Base-by-base conservation (phyloP, 2,113 vertebrate species). In the Petroica traversi region DNA sequence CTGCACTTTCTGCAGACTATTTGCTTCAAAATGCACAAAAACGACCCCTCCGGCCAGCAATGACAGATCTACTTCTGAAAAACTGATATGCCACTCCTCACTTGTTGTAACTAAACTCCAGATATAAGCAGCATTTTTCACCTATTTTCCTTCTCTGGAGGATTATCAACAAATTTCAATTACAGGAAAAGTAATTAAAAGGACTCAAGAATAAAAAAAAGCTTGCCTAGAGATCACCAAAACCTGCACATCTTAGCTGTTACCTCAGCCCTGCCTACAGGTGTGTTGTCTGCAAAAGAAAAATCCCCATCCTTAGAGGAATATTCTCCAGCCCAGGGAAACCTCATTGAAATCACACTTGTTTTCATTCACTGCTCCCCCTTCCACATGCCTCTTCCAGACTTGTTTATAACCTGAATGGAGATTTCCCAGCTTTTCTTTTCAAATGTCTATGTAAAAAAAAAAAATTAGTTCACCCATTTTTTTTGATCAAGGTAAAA, bases 391-490 rank as follows among this genome's bases (percentile, higher is more conserved):
- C 46, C 61, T 88, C 68, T 74, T 43, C 59, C 54, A 74, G 67
- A 28, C 55, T 93, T 86, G 59, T 93, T 95, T 95, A 91, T 80
- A 82, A 71, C 36, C 61, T 78, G 41, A 89, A 92, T 5, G 34
- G 33, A 89, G 68, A 78, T 74, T 81, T 80, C 23, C 33, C 63
- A 31, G 28, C 41, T 55, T 55, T 52, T 73, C 22, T 41, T 85
- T 43, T 26, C 51, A 55, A 55, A 67, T 0, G 0, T 28, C 59
- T 57, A 9, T 2, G 0, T 76, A 7, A 49, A 40, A 66, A 7
- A 49, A 40, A 66, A 46, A 45, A 71, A 62, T 6, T 4, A 89
- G 80, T 89, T 88, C 76, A 81, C 68, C 85, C 31, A 28, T 91
- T 87, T 92, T 87, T 92, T 41, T 68, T 1, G 0, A 43, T 49